phyloP scores from a whole-genome alignment of 2,113 vertebrate genomes.

The Microtus ochrogaster region DNA sequence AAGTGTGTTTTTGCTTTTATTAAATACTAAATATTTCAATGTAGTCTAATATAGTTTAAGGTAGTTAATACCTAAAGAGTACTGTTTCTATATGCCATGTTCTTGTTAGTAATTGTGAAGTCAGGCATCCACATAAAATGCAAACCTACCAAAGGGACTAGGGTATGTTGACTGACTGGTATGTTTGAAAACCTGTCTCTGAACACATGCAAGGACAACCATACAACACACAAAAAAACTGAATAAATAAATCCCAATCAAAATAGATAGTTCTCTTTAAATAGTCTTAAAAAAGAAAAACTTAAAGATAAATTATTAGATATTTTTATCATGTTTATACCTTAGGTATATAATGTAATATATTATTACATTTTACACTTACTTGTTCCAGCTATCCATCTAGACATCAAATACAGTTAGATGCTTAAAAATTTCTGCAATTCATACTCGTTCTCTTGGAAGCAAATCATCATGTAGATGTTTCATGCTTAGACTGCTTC shows the following conservation, averaged over 20 bases:
- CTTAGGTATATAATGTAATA: background rate
- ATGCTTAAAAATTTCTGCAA: background rate
- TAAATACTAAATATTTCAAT: conserved; percentile 35
- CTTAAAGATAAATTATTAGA: conserved; percentile 6
- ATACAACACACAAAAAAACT: background rate
- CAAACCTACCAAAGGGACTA: background rate
- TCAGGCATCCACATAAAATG: background rate
- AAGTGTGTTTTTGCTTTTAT: conserved; percentile 38
- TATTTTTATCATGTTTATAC: background rate
- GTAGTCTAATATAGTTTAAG: background rate
- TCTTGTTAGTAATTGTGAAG: background rate
- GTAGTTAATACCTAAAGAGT: background rate
- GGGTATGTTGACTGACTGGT: background rate
- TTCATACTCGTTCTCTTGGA: background rate
- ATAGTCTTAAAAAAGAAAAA: conserved; percentile 4
- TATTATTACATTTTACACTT: conserved; percentile 24
- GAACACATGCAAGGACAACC: too few species aligned
- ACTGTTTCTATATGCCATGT: background rate
- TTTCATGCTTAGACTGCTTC: background rate
- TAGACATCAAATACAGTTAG: background rate
- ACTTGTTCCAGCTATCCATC: background rate
- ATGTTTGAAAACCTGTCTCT: background rate
- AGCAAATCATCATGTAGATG: background rate
- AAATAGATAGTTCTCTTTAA: background rate
- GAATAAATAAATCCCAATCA: background rate